Conservation (phyloP, 2,888 invertebrate genomes). For the Xanthorhoe spadicearia region DNA sequence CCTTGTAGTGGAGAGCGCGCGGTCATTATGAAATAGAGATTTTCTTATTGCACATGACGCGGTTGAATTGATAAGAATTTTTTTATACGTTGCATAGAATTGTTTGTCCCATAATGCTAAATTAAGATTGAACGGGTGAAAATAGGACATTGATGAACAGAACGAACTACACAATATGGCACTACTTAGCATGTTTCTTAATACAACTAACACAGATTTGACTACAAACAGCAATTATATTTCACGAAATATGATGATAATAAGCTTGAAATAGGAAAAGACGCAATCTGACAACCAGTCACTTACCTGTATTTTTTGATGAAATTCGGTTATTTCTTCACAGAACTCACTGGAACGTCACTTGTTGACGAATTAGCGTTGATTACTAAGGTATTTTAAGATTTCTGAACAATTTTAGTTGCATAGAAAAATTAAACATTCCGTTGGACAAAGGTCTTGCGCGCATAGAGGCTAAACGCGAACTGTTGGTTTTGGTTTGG, state of each 20-base stretch:
- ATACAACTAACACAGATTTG: conserved; percentile 43
- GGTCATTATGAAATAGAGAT: conserved; percentile 71
- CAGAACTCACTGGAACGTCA: conserved; percentile 76
- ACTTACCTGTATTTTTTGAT: conserved; percentile 80
- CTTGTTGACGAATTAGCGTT: conserved; percentile 67
- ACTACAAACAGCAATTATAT: conserved; percentile 60
- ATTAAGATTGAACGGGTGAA: conserved; percentile 56
- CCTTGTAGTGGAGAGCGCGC: conserved; percentile 64
- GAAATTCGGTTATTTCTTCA: conserved; percentile 71
- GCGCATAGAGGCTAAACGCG: conserved; percentile 84
- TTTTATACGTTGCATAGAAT: conserved; percentile 53
- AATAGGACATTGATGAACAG: conserved; percentile 55
- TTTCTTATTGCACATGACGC: conserved; percentile 60
- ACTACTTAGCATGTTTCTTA: conserved; percentile 45
- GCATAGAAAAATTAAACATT: conserved; percentile 83
- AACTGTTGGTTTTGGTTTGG: conserved; percentile 82
- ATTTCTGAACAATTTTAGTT: conserved; percentile 79
- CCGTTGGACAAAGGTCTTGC: conserved; percentile 79
- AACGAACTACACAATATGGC: conserved; percentile 56
- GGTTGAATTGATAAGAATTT: conserved; percentile 56
- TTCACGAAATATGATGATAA: conserved; percentile 58
- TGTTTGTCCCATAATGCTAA: conserved; percentile 25
- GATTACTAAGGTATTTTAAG: conserved; percentile 81
- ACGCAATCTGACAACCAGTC: conserved; percentile 81
- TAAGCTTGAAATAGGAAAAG: conserved; percentile 75